Evolutionary conservation across 1,140 invertebrate genomes (phyloP).

Genomic region (Bombyx mandarina): DNA sequence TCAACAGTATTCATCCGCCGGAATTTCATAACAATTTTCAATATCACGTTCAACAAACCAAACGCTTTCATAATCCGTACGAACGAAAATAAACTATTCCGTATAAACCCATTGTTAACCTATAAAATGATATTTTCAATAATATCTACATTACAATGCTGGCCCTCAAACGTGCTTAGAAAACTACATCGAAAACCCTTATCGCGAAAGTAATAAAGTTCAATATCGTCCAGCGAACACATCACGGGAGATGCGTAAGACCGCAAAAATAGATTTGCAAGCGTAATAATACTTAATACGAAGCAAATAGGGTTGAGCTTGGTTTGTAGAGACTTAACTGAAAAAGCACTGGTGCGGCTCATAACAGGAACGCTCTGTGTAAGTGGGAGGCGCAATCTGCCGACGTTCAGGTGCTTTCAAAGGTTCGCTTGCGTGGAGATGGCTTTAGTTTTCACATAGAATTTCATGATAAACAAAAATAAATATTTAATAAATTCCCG

Average conservation of each 20-base stretch:
- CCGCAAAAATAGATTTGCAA: background rate
- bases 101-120: no score
- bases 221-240: background rate
- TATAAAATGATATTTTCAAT: slow-evolving; percentile 23
- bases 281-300: background rate
- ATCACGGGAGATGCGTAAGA: background rate
- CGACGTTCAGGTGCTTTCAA: slow-evolving; percentile 48
- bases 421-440: slow-evolving; percentile 27
- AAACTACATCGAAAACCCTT: background rate
- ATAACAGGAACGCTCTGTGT: slow-evolving; percentile 41
- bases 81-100: no score
- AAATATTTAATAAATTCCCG: no score
- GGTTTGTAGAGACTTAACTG: background rate
- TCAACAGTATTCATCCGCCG: no score
- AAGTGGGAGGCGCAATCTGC: slow-evolving; percentile 62
- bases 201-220: background rate
- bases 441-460: slow-evolving; percentile 17
- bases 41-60: no score
- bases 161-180: background rate
- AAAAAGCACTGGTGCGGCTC: slow-evolving; percentile 5
- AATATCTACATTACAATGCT: slow-evolving; percentile 22
- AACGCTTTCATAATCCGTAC: no score
- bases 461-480: background rate
- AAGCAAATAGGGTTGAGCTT: background rate
- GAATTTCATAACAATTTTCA: no score